These are phyloP conservation scores for Platyscapa corneri DNA, from an alignment of 1,140 invertebrate species.

Conservation along the genomic window DNA sequence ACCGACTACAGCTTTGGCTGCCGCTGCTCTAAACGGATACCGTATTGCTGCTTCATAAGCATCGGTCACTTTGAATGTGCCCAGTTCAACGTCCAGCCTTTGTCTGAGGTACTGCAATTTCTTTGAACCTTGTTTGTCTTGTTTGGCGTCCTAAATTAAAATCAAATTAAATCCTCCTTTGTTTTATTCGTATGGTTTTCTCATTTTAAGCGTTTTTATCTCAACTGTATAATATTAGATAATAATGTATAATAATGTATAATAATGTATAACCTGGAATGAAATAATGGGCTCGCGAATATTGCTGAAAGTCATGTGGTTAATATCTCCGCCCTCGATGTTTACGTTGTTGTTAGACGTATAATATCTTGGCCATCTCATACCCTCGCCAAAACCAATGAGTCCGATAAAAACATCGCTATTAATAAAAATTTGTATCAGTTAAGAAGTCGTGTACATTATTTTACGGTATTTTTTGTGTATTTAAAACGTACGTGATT, in stretches of 20 bases:
- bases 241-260: too few relatives aligned
- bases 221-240: background rate
- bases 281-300: conserved; percentile 55
- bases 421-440: conserved; percentile 37
- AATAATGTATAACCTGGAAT: conserved; percentile 57
- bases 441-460: background rate
- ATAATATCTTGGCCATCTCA: conserved; percentile 76
- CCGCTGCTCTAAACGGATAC: conserved; percentile 79
- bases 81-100: conserved; percentile 66
- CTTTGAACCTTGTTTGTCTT: conserved; percentile 53
- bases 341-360: conserved; percentile 75
- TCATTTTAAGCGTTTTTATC: background rate
- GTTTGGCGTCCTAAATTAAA: conserved; percentile 63
- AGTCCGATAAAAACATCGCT: conserved; percentile 77
- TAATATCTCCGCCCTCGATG: conserved; percentile 75
- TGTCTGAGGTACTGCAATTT: conserved; percentile 62
- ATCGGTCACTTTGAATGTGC: conserved; percentile 66
- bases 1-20: conserved; percentile 77
- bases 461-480: background rate
- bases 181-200: too few relatives aligned
- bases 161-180: conserved; percentile 35
- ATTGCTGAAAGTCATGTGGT: conserved; percentile 72
- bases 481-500: conserved; percentile 73
- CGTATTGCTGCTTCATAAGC: conserved; percentile 76
- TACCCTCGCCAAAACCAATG: conserved; percentile 76